Evolutionary conservation across 2,797 vertebrate species (phyloP).

Genomic region (Melanotaenia nigrans): DNA sequence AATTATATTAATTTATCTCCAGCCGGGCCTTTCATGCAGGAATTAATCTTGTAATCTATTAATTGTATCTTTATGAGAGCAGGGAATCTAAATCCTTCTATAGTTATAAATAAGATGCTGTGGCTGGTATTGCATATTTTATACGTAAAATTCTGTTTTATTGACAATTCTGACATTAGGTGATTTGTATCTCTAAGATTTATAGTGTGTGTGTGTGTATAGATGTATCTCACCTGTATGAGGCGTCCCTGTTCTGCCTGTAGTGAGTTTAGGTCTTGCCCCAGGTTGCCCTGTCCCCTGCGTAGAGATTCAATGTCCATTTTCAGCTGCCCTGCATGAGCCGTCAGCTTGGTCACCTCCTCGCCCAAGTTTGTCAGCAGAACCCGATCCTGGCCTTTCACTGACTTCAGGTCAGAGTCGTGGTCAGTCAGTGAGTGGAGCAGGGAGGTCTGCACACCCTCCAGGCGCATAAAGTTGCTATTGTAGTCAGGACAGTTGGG

Average conservation of each 20-base stretch:
- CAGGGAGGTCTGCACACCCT: constrained; percentile 91
- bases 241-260: constrained; percentile 94
- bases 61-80: too few relatives aligned
- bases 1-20: background rate
- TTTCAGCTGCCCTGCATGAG: constrained; percentile 88
- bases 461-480: constrained; percentile 88
- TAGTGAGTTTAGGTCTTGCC: constrained; percentile 91
- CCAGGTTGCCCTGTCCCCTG: constrained; percentile 88
- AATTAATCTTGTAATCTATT: background rate
- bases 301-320: constrained; percentile 90
- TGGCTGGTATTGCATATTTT: background rate
- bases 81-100: background rate
- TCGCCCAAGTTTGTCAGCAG: constrained; percentile 90
- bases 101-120: background rate
- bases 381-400: constrained; percentile 88
- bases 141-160: background rate
- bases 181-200: background rate
- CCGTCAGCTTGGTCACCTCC: constrained; percentile 92
- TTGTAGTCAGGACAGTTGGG: constrained; percentile 94
- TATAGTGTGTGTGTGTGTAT: background rate
- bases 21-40: background rate
- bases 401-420: constrained; percentile 86
- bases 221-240: constrained; percentile 87
- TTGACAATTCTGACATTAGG: background rate
- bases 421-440: constrained; percentile 88